Conservation (phyloP, 2,888 invertebrate species). For the Chrysina gloriosa region DNA sequence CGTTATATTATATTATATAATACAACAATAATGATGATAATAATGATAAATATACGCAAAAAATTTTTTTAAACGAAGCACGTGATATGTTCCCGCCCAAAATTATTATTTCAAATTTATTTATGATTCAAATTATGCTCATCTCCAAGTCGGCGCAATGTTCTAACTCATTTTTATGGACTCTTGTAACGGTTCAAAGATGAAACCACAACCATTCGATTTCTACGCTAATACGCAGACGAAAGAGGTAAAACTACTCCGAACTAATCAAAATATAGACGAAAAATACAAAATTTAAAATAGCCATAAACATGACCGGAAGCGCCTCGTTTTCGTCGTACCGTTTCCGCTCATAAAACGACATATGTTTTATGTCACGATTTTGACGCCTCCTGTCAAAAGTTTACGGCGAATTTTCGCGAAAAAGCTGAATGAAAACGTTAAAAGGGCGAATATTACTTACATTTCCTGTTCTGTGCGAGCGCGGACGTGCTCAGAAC, state of each 20-base stretch:
- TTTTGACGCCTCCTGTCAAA: slow-evolving; percentile 7
- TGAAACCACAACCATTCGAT: not conserved
- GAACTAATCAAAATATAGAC: not conserved
- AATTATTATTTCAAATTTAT: not conserved
- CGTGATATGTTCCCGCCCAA: too few relatives aligned
- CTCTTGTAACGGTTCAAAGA: slow-evolving; percentile 27
- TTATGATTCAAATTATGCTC: not conserved
- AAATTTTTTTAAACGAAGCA: too few relatives aligned
- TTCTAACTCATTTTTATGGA: slow-evolving; percentile 1
- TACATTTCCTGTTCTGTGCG: slow-evolving; percentile 45
- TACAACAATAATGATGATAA: too few relatives aligned
- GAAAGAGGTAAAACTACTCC: not conserved
- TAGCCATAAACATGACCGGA: not conserved
- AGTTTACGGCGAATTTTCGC: not conserved
- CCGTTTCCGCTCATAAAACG: not conserved
- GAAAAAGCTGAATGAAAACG: slow-evolving; percentile 31
- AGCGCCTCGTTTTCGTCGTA: not conserved
- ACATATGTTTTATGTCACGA: not conserved
- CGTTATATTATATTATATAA: too few relatives aligned
- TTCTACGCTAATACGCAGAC: too few relatives aligned
- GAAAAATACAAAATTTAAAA: not conserved
- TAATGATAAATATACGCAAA: too few relatives aligned
- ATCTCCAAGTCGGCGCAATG: slow-evolving; percentile 1
- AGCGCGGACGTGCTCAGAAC: slow-evolving; percentile 42
- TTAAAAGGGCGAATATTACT: slow-evolving; percentile 38